Evolutionary conservation across 2,797 vertebrate species (phyloP).

Genomic region (Sebastiscus tertius): DNA sequence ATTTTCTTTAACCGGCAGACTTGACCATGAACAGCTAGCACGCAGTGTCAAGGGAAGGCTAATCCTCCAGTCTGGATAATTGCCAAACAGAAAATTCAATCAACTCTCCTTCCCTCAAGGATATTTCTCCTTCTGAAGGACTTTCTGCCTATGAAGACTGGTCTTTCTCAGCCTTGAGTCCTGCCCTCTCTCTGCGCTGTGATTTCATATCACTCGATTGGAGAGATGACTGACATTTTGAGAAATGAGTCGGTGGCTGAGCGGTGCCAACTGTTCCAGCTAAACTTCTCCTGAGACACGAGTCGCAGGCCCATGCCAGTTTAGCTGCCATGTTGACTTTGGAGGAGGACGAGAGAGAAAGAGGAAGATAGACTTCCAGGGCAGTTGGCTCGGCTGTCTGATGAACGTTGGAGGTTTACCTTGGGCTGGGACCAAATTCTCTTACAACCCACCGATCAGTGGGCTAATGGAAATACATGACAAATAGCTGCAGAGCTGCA

Average conservation of each 20-base stretch:
- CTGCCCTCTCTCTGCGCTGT: slow-evolving; percentile 6
- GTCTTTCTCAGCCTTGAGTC: slow-evolving; percentile 27
- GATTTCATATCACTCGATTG: slow-evolving; percentile 27
- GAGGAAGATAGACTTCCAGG: slow-evolving; percentile 23
- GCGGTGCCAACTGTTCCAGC: slow-evolving; percentile 33
- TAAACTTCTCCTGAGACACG: slow-evolving; percentile 45
- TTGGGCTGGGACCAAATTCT: slow-evolving; percentile 49
- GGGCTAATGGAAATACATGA: slow-evolving; percentile 23
- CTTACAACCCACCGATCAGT: slow-evolving; percentile 19
- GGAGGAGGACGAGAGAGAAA: slow-evolving; percentile 44
- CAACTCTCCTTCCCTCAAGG: slow-evolving; percentile 45
- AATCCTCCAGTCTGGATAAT: slow-evolving; percentile 67
- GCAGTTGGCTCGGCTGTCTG: slow-evolving; percentile 21
- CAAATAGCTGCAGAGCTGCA: slow-evolving; percentile 18
- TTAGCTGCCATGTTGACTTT: slow-evolving; percentile 66
- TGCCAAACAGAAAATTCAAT: slow-evolving; percentile 65
- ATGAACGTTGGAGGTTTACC: slow-evolving; percentile 45
- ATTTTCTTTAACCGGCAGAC: slow-evolving; percentile 30
- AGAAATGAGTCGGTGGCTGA: slow-evolving; percentile 30
- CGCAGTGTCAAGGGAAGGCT: slow-evolving; percentile 42
- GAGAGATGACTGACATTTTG: slow-evolving; percentile 24
- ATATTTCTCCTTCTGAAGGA: slow-evolving; percentile 62
- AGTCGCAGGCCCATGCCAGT: slow-evolving; percentile 47
- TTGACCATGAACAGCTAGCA: slow-evolving; percentile 59
- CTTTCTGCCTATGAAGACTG: slow-evolving; percentile 41